phyloP scores from a whole-genome alignment of 2,888 invertebrate species.

The Cephus nigrinus region DNA sequence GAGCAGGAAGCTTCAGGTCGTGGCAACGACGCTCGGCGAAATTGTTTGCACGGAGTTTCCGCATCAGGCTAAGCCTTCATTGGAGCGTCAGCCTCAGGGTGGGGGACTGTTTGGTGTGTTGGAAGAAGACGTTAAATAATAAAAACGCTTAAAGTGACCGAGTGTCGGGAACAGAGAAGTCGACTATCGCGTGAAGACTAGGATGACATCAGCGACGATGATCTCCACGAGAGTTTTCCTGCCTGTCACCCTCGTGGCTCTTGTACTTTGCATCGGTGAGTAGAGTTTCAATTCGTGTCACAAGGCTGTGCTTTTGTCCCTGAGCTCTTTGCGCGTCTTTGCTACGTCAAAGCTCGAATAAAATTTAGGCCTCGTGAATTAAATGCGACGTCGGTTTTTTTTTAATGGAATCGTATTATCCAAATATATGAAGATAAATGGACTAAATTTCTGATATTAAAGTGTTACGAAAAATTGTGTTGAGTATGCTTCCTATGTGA shows the following conservation, averaged over 20 bases:
- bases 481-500: neutral
- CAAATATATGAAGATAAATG: neutral
- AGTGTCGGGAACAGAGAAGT: neutral
- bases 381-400: neutral
- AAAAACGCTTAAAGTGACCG: conserved; percentile 3
- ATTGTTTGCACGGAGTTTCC: conserved; percentile 2
- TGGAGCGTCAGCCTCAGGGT: neutral
- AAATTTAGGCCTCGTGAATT: neutral
- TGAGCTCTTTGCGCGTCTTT: neutral
- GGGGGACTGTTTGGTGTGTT: conserved; percentile 1
- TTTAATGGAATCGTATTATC: neutral
- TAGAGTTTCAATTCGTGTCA: conserved; percentile 12
- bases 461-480: neutral
- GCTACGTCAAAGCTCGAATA: neutral
- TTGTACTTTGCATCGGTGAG: conserved; percentile 53
- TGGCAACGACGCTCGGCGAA: neutral
- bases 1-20: neutral
- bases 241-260: conserved; percentile 42
- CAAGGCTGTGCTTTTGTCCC: neutral
- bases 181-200: conserved; percentile 9
- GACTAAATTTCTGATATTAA: neutral
- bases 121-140: neutral
- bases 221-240: conserved; percentile 38
- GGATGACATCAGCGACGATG: conserved; percentile 37
- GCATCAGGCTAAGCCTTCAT: neutral